phyloP scores from a whole-genome alignment of 1,140 invertebrate genomes.

The Brachionus calyciflorus region DNA sequence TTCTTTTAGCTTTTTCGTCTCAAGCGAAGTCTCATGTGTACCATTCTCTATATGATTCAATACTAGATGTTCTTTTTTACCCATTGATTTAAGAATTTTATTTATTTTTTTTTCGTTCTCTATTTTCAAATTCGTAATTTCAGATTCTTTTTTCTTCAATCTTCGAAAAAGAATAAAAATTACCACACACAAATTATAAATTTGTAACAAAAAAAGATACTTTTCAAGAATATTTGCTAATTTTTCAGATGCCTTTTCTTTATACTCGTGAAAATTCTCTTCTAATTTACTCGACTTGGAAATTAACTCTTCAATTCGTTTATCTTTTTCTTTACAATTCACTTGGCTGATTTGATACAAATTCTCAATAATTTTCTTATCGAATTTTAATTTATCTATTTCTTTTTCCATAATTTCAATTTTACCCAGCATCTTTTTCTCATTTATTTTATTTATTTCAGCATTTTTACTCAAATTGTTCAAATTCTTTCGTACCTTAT shows the following conservation, averaged over 20 bases:
- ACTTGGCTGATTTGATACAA: neutral
- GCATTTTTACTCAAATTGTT: neutral
- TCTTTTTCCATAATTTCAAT: slow-evolving; percentile 3
- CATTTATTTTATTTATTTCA: neutral
- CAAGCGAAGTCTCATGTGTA: neutral
- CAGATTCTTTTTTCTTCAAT: slow-evolving; percentile 13
- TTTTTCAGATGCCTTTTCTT: neutral
- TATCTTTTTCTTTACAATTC: neutral
- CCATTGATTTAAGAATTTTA: neutral
- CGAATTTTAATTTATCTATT: neutral
- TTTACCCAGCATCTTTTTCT: neutral
- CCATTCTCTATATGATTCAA: neutral
- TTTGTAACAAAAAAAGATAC: too few relatives aligned
- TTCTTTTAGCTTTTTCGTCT: neutral
- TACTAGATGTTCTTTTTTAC: neutral
- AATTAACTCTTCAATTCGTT: slow-evolving; percentile 3
- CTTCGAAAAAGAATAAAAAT: neutral
- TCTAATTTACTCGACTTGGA: neutral
- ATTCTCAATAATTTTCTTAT: neutral
- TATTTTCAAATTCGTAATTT: neutral
- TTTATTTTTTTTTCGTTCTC: slow-evolving; percentile 31
- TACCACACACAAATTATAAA: too few relatives aligned
- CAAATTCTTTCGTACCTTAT: neutral
- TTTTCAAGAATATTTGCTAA: neutral
- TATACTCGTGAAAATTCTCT: neutral